Conservation (phyloP, 2,888 invertebrate genomes). For the Allophyes oxyacanthae region DNA sequence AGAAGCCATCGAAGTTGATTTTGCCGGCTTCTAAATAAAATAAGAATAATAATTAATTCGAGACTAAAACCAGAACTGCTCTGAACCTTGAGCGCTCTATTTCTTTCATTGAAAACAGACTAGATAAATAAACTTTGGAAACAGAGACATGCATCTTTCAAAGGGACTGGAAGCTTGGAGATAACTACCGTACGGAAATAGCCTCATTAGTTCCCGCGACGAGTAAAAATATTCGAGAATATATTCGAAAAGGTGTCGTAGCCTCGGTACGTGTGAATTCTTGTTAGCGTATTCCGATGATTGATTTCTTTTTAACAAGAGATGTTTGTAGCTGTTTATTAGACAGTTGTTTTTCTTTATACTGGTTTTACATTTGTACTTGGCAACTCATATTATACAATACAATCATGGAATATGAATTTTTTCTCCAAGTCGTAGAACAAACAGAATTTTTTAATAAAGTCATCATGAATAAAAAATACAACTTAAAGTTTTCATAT, state of each 20-base stretch:
- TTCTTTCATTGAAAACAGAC: slow-evolving; percentile 55
- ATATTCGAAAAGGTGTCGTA: slow-evolving; percentile 75
- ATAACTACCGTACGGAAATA: slow-evolving; percentile 75
- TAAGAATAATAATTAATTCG: slow-evolving; percentile 44
- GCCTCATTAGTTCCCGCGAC: slow-evolving; percentile 75
- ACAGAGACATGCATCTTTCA: slow-evolving; percentile 62
- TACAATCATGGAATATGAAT: not conserved
- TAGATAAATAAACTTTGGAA: slow-evolving; percentile 63
- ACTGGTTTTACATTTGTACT: slow-evolving; percentile 18
- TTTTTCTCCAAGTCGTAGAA: not conserved
- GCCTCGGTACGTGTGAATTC: slow-evolving; percentile 63
- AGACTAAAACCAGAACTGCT: slow-evolving; percentile 40
- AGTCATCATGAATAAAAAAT: no score
- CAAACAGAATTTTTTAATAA: not conserved
- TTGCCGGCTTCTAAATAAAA: slow-evolving; percentile 92
- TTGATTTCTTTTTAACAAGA: slow-evolving; percentile 64
- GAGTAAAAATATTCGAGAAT: slow-evolving; percentile 82
- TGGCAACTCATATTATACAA: slow-evolving; percentile 14
- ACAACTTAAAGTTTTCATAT: slow-evolving; percentile 5
- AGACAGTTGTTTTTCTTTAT: slow-evolving; percentile 42
- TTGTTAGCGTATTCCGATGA: slow-evolving; percentile 63
- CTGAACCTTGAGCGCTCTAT: slow-evolving; percentile 42
- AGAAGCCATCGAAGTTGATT: slow-evolving; percentile 98
- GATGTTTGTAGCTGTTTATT: slow-evolving; percentile 61
- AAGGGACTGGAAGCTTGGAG: slow-evolving; percentile 56